Percentiles rank a stretch among this genome's conserved stretches.
phyloP scores from a whole-genome alignment of 2,888 invertebrate species.

The Noctua comes region DNA sequence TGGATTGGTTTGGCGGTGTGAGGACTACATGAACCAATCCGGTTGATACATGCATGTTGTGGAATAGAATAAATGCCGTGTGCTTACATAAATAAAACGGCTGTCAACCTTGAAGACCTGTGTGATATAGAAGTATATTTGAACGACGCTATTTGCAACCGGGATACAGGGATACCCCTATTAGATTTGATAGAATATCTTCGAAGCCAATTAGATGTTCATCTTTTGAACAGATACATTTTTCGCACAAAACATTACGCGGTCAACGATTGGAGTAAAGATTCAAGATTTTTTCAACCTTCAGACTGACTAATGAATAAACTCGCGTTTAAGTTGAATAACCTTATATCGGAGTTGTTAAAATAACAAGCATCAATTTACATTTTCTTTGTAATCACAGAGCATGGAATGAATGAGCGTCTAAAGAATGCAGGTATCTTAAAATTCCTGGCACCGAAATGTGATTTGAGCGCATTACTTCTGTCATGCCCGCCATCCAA shows the following conservation, averaged over 20 bases:
- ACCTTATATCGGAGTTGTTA: conserved; percentile 9
- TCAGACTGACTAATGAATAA: not conserved
- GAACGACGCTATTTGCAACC: conserved; percentile 9
- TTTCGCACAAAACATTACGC: not conserved
- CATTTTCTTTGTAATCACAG: conserved; percentile 3
- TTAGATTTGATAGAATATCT: not conserved
- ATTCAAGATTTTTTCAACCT: not conserved
- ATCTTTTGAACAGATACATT: not conserved
- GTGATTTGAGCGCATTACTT: not conserved
- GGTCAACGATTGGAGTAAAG: not conserved
- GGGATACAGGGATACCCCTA: not conserved
- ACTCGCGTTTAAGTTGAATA: conserved; percentile 27
- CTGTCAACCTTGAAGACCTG: conserved; percentile 29
- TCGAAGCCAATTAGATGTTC: not conserved
- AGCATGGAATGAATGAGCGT: not conserved
- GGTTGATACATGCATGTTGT: conserved; percentile 26
- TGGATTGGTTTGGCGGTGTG: conserved; percentile 32
- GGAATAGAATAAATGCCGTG: conserved; percentile 32
- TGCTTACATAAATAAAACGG: conserved; percentile 15
- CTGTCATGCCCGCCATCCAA: not conserved
- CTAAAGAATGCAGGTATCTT: not conserved
- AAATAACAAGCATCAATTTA: conserved; percentile 9
- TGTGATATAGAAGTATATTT: conserved; percentile 4
- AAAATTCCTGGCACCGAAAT: not conserved
- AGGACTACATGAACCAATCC: conserved; percentile 21